phyloP scores from a whole-genome alignment of 1,140 invertebrate genomes.

The Aleiodes sp. region DNA sequence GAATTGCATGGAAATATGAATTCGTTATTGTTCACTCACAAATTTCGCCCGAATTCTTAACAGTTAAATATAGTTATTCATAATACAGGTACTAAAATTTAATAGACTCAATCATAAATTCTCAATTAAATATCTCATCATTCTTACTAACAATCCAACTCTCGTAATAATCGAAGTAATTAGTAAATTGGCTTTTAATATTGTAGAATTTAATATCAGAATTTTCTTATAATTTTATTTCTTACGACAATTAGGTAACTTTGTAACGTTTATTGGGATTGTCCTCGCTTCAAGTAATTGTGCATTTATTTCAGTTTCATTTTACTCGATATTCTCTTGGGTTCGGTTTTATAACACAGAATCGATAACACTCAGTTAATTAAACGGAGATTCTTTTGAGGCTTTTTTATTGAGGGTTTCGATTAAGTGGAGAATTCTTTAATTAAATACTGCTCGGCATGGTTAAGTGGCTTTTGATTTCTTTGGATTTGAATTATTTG shows the following conservation, averaged over 20 bases:
- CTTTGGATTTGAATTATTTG: neutral
- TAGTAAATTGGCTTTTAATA: neutral
- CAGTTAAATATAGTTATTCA: neutral
- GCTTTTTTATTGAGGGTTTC: neutral
- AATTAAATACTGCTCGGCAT: neutral
- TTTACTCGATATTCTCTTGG: too few relatives aligned
- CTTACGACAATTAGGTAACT: slow-evolving; percentile 9
- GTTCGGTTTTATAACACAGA: neutral
- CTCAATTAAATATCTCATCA: neutral
- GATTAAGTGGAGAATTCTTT: too few relatives aligned
- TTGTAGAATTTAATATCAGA: neutral
- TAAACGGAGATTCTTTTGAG: neutral
- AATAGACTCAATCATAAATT: slow-evolving; percentile 12
- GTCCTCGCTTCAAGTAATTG: neutral
- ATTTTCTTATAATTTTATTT: neutral
- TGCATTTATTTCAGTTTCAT: too few relatives aligned
- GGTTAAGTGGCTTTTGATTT: neutral
- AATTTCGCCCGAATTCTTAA: neutral
- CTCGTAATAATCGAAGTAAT: neutral
- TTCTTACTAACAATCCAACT: neutral
- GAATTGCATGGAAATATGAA: neutral
- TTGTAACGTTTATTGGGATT: slow-evolving; percentile 23
- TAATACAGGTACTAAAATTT: neutral
- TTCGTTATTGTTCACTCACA: neutral
- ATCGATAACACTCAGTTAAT: neutral